A percentile compares a stretch with the other conserved stretches of the same genome.
These are phyloP conservation scores for Drosophila infuscata DNA, from an alignment of 2,888 invertebrate species.

Conservation along the genomic window DNA sequence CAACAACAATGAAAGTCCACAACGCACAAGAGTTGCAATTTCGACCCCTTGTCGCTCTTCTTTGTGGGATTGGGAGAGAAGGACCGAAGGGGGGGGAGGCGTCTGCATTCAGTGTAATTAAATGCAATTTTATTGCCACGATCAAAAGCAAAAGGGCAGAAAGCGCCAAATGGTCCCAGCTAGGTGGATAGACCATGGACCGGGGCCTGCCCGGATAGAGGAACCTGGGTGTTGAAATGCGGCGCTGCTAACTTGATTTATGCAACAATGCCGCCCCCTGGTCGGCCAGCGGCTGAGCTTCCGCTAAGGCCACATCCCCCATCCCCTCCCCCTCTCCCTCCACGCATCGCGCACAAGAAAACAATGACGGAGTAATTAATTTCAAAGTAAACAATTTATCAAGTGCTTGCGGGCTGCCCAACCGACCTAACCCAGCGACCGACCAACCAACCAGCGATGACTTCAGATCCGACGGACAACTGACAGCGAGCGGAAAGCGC, in stretches of 20 bases:
- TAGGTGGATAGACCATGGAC: slow-evolving; percentile 52
- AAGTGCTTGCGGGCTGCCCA: slow-evolving; percentile 58
- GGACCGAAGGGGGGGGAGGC: neutral
- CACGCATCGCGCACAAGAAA: slow-evolving; percentile 42
- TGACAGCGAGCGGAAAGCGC: slow-evolving; percentile 37
- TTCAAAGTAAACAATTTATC: slow-evolving; percentile 80
- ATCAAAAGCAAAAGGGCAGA: slow-evolving; percentile 64
- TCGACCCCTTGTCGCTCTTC: slow-evolving; percentile 17
- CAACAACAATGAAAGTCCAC: slow-evolving; percentile 69
- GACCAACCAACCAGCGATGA: slow-evolving; percentile 37
- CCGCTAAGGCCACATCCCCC: slow-evolving; percentile 35
- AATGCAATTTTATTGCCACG: slow-evolving; percentile 80
- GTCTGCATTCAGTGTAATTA: slow-evolving; percentile 63
- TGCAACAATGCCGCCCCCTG: slow-evolving; percentile 57
- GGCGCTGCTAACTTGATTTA: slow-evolving; percentile 81
- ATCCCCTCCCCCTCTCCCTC: too few relatives aligned
- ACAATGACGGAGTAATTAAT: slow-evolving; percentile 79
- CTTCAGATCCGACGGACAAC: slow-evolving; percentile 42
- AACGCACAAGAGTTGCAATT: slow-evolving; percentile 51
- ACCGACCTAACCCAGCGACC: slow-evolving; percentile 14
- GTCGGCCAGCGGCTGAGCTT: slow-evolving; percentile 52
- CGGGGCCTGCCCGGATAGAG: slow-evolving; percentile 33
- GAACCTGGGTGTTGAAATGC: slow-evolving; percentile 70
- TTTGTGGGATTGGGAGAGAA: neutral
- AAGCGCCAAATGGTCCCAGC: slow-evolving; percentile 52